Conservation (phyloP, 1,140 invertebrate genomes). For the Calosoma granatense region DNA sequence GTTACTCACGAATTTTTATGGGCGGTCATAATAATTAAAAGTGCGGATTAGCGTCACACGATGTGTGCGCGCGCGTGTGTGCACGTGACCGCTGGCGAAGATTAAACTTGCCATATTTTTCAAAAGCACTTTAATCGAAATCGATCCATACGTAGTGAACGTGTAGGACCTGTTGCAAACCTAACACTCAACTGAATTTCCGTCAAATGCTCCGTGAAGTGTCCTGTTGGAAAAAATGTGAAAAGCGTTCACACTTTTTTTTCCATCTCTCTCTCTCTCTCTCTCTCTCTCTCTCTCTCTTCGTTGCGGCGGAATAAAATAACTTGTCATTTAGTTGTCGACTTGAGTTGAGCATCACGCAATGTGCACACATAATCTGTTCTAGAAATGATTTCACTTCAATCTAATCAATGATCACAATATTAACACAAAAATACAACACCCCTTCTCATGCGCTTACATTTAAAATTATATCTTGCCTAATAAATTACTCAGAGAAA, state of each 20-base stretch:
- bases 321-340: neutral
- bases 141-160: neutral
- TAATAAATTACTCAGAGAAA: no score
- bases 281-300: no score
- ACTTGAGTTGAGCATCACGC: no score
- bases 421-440: no score
- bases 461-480: no score
- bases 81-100: neutral
- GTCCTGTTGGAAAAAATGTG: neutral
- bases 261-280: neutral
- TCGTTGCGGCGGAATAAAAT: no score
- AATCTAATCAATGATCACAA: no score
- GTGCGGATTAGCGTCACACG: conserved; percentile 2
- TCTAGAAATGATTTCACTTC: no score
- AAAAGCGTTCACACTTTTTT: conserved; percentile 4
- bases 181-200: no score
- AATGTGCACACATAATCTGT: no score
- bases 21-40: conserved; percentile 5
- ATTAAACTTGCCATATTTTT: conserved; percentile 9
- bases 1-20: conserved; percentile 4
- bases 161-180: neutral
- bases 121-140: conserved; percentile 5
- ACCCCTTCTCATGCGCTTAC: no score
- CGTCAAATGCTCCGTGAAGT: conserved; percentile 6
- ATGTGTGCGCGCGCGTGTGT: no score